Evolutionary conservation across 2,888 invertebrate species (phyloP), one percentile per base, ranked within the genome.

Genomic region (Heteropelma amictum): DNA sequence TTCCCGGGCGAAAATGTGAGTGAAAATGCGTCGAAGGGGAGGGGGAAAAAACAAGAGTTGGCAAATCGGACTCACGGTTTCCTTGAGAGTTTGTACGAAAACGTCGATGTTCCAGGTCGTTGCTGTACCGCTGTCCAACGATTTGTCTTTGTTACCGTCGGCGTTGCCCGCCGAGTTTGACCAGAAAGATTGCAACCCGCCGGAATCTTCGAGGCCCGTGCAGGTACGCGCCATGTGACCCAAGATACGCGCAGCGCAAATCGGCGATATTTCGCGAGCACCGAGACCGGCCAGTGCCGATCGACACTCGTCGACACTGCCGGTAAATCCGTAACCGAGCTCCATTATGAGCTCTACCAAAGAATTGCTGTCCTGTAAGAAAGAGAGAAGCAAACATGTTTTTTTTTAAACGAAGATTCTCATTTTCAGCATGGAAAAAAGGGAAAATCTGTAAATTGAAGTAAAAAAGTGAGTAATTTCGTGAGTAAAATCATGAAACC

Each of bases 71-170:
- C 90, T 88, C 79, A 95, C 95, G 78, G 96, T 90, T 87, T 98
- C 98, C 88, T 97, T 96, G 23, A 98, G 90, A n/a, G 96, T 94
- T 87, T 96, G 96, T 40, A 98, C 95, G 87, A 98, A 98, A 64
- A 97, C 93, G 86, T 98, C 98, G 8, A 97, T 93, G 88, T 98
- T 98, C 98, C 98, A 99, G 2, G 95, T 92, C 40, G 87, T 93
- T 87, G 89, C 92, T 84, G 84, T 81, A 63, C 58, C 71, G 21
- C 74, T 80, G 35, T 89, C 86, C 17, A 79, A 70, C 12, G 86
- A 72, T 77, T 89, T 89, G 68, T 89, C 87, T 76, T 91, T 85
- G 3, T 87, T 86, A 0, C 88, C 81, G 42, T 93, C 92, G 76
- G 93, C 92, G 79, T 92, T 91, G n/a, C 90, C 85, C 69, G 91